phyloP scores from a whole-genome alignment of 2,113 vertebrate species.

The Upupa epops region DNA sequence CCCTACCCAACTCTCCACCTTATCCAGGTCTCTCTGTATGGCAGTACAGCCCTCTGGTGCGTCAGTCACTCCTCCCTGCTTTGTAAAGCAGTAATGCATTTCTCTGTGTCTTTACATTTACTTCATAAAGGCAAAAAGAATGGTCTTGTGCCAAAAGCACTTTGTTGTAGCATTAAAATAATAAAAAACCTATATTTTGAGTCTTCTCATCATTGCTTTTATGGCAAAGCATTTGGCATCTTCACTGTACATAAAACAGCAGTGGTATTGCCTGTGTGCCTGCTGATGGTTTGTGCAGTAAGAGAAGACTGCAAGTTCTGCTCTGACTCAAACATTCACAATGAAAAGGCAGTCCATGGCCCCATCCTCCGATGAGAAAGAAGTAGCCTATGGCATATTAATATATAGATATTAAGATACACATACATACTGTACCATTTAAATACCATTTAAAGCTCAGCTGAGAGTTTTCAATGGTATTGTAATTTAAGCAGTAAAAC shows the following conservation, averaged over 20 bases:
- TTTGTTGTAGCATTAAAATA: neutral
- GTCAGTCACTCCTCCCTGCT: no score
- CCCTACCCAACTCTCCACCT: no score
- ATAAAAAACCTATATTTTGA: neutral
- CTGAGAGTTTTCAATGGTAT: neutral
- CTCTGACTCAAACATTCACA: accelerated
- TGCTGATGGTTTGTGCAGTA: neutral
- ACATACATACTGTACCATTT: no score
- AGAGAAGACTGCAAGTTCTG: neutral
- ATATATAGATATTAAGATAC: no score
- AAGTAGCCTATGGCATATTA: neutral
- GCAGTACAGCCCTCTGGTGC: no score
- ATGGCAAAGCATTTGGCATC: neutral
- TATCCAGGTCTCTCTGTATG: no score
- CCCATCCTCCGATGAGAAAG: neutral
- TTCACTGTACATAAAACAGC: neutral
- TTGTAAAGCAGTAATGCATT: neutral
- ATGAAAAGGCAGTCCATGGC: neutral
- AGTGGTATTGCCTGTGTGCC: neutral
- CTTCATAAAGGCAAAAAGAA: neutral
- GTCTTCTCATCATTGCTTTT: neutral
- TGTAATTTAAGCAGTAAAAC: neutral
- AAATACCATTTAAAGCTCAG: neutral
- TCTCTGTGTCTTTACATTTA: neutral
- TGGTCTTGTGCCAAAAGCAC: neutral